Conservation (phyloP, 1,140 invertebrate genomes). For the Brachionus paranguensis region DNA sequence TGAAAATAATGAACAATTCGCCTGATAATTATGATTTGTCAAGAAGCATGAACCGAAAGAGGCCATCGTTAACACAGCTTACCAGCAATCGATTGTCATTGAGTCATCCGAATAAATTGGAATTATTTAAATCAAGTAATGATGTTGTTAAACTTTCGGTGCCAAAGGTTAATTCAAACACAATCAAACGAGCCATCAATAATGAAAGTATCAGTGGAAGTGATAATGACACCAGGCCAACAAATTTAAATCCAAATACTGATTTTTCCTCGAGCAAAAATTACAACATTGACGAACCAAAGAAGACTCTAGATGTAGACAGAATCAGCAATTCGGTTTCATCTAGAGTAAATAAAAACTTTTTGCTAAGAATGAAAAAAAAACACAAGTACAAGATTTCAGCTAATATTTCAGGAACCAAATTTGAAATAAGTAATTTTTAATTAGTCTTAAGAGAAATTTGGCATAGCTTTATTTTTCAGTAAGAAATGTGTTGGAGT, state of each 20-base stretch:
- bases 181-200: background rate
- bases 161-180: background rate
- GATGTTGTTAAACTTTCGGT: background rate
- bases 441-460: background rate
- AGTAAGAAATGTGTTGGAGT: conserved; percentile 51
- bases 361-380: conserved; percentile 46
- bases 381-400: conserved; percentile 43
- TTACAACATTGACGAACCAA: background rate
- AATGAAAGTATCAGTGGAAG: background rate
- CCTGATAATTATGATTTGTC: background rate
- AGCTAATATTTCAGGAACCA: conserved; percentile 52
- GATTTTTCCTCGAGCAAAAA: background rate
- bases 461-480: conserved; percentile 41
- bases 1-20: conserved; percentile 25
- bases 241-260: background rate
- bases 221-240: background rate
- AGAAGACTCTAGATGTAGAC: background rate
- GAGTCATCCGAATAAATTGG: background rate
- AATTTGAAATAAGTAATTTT: conserved; percentile 54
- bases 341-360: conserved; percentile 30
- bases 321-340: background rate
- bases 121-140: background rate
- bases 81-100: background rate
- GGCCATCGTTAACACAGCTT: background rate
- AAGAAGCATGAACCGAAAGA: background rate